Conservation (phyloP, 2,797 vertebrate species). For the Prionace glauca region DNA sequence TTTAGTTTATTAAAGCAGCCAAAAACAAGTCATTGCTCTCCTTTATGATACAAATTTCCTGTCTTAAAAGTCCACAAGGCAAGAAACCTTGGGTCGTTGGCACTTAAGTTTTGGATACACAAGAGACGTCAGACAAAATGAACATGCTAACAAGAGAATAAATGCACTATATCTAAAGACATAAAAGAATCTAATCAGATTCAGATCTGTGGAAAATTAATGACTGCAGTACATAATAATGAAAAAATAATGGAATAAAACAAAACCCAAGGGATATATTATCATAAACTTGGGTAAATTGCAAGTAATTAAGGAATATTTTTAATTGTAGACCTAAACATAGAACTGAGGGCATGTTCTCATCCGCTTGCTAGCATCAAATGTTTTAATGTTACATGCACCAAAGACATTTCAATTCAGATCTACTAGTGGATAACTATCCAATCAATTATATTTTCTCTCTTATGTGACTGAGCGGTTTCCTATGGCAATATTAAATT, state of each 20-base stretch:
- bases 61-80: neutral
- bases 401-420: neutral
- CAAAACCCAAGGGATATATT: neutral
- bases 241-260: neutral
- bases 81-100: neutral
- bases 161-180: neutral
- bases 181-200: neutral
- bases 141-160: constrained; percentile 23
- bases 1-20: neutral
- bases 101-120: neutral
- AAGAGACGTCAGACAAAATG: neutral
- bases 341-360: neutral
- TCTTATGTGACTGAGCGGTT: neutral
- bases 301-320: constrained; percentile 17
- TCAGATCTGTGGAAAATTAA: constrained; percentile 6
- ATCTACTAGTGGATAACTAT: neutral
- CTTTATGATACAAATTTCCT: neutral
- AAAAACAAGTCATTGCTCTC: neutral
- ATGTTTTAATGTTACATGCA: neutral
- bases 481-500: neutral
- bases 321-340: constrained; percentile 1
- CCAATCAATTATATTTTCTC: neutral
- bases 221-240: constrained; percentile 6
- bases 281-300: constrained; percentile 20
- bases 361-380: neutral